A percentile compares a stretch with the other conserved stretches of the same genome.
Evolutionary conservation across 2,113 vertebrate genomes (phyloP).

Genomic region (Thryonomys swinderianus): DNA sequence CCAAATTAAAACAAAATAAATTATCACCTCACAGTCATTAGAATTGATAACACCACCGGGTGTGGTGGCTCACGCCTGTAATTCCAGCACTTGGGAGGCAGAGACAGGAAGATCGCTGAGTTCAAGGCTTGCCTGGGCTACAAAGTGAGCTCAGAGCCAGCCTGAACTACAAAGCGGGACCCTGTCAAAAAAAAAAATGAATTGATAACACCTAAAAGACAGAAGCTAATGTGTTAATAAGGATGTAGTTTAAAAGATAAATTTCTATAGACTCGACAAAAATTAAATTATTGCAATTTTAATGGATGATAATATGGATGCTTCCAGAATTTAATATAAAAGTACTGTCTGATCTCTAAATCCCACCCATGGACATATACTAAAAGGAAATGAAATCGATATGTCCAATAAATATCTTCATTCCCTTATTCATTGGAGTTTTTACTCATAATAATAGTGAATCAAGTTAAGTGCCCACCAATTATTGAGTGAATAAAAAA

Average conservation of each 20-base stretch:
- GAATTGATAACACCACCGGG: too few species aligned
- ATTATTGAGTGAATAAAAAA: background rate
- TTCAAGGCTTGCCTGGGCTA: too few species aligned
- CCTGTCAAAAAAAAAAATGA: too few species aligned
- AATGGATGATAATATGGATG: background rate
- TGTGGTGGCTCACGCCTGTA: too few species aligned
- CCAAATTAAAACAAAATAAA: background rate
- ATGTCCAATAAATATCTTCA: background rate
- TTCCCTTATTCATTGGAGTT: background rate
- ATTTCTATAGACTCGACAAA: background rate
- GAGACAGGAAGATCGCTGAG: too few species aligned
- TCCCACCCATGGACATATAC: background rate
- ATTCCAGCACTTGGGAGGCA: too few species aligned
- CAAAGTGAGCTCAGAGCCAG: too few species aligned
- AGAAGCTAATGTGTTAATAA: background rate
- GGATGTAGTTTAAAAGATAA: background rate
- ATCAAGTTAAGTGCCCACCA: background rate
- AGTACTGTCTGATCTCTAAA: background rate
- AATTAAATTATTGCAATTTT: background rate
- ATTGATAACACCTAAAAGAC: background rate
- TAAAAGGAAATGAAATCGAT: background rate
- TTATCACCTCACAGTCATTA: background rate
- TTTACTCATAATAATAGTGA: background rate
- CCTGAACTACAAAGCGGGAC: too few species aligned
- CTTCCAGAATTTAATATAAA: background rate